Evolutionary conservation across 2,888 invertebrate genomes (phyloP), one percentile per base, ranked within the genome.

Genomic region (Campoletis raptor): DNA sequence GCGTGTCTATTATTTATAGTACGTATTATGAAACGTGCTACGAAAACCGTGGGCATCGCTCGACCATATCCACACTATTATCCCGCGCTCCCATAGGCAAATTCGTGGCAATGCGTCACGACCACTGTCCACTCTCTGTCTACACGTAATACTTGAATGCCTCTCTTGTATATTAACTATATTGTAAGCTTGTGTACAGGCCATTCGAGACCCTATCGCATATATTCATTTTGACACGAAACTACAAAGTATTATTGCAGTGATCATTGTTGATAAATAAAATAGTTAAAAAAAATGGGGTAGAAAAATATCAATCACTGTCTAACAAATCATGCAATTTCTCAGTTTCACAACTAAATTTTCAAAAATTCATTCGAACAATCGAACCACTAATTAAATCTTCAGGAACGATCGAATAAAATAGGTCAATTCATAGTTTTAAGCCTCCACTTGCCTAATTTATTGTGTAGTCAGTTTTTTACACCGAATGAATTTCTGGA

Each of bases 1-100:
- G 90, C 88, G 89, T 82, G 76, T 92, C 92, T 93, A 93, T 94
- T 94, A 94, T 94, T 94, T 93, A 94, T 93, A 91, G 92, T 87
- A 72, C 73, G 85, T 87, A 80, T 61, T 67, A 80, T 82, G 74
- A 84, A 61, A 81, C 89, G 86, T 87, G 85, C 81, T 85, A 86
- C 89, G 86, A 88, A 80, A 64, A 67, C 57, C 54, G 45, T 61
- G 61, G 67, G 72, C 82, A 82, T 87, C 78, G 69, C 64, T 81
- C 72, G 80, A 85, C 57, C 79, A 83, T 81, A 70, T 83, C 85
- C 82, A 67, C 74, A 61, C 30, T 69, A 57, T 61, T 78, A 73
- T 67, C n/a, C 57, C 72, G 48, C 36, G 18, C 37, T 42, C 61
- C 10, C 61, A 77, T 77, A 78, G 66, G 82, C 76, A 82, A 82